Percentiles rank a stretch among this genome's conserved stretches.
Evolutionary conservation across 2,797 vertebrate genomes (phyloP).

Genomic region (Heterohyrax brucei): DNA sequence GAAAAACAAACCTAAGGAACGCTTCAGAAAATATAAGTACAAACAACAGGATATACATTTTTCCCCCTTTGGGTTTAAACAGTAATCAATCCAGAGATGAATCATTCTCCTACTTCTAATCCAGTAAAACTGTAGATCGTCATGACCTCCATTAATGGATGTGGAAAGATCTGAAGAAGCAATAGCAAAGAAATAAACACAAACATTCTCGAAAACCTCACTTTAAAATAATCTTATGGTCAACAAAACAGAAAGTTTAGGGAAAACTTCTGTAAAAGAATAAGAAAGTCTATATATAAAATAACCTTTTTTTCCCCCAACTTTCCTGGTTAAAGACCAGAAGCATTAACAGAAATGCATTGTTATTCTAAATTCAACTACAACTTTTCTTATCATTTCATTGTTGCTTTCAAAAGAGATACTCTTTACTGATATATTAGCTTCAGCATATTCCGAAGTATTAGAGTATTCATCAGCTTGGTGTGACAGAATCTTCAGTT

Average conservation of each 20-base stretch:
- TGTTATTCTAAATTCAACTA: conserved; percentile 43
- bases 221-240: neutral
- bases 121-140: neutral
- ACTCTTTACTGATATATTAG: conserved; percentile 24
- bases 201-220: neutral
- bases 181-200: conserved; percentile 29
- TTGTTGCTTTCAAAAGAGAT: conserved; percentile 25
- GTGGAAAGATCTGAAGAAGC: neutral
- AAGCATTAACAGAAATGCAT: conserved; percentile 30
- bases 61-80: conserved; percentile 16
- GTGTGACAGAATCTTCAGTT: conserved; percentile 7
- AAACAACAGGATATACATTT: neutral
- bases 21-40: conserved; percentile 8
- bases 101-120: neutral
- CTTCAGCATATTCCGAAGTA: conserved; percentile 44
- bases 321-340: neutral
- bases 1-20: conserved; percentile 20
- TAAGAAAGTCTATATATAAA: neutral
- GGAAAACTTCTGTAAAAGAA: neutral
- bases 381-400: conserved; percentile 22
- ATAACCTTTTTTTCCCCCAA: neutral
- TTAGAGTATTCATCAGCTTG: neutral
- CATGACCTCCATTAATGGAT: neutral
- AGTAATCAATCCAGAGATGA: neutral
- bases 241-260: conserved; percentile 24